Evolutionary conservation across 2,113 vertebrate species (phyloP), one percentile per base, ranked within the genome.

Genomic region (Condylura cristata): DNA sequence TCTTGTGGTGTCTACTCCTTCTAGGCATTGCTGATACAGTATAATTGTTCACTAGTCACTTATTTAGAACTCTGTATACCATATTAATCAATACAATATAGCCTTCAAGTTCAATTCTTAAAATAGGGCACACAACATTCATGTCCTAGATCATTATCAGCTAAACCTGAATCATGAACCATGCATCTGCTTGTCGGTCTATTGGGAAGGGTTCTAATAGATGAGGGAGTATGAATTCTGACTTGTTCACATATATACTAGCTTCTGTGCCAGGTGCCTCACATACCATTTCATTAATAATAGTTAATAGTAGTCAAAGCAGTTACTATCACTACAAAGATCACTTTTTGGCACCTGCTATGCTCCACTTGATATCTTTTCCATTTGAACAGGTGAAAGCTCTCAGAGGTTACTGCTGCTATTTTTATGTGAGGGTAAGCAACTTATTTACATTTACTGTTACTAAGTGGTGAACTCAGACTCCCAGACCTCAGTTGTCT

Each of bases 371-470:
- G 56, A 41, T 78, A 32, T 37, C 74, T 87, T 92, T 91, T 88
- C 74, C 56, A 65, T 37, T 83, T 94, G 79, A 74, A 93, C 18
- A 88, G 17, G 86, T n/a, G 79, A 84, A 90, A 80, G 32, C 37
- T 44, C 37, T 44, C 17, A n/a, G 71, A 86, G 63, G n/a, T 44
- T 44, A 48, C 48, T 86, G 63, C 6, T 70, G 72, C 66, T 83
- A 41, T 86, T 79, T 86, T 96, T 83, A 91, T 79, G 20, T 58
- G 89, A 89, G 61, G n/a, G 79, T 85, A 61, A 91, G 37, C 72
- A 94, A 26, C 61, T 72, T 58, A 74, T 34, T 88, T 53, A 88
- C 18, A 58, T 78, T 89, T 71, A 71, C 68, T 90, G 56, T 87
- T 89, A 80, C 56, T 85, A 94, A 72, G 26, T 22, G 28, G 41